A percentile compares a stretch with the other conserved stretches of the same genome.
These are phyloP conservation scores for Drosophila biarmipes DNA, from an alignment of 1,140 invertebrate species.

Conservation along the genomic window DNA sequence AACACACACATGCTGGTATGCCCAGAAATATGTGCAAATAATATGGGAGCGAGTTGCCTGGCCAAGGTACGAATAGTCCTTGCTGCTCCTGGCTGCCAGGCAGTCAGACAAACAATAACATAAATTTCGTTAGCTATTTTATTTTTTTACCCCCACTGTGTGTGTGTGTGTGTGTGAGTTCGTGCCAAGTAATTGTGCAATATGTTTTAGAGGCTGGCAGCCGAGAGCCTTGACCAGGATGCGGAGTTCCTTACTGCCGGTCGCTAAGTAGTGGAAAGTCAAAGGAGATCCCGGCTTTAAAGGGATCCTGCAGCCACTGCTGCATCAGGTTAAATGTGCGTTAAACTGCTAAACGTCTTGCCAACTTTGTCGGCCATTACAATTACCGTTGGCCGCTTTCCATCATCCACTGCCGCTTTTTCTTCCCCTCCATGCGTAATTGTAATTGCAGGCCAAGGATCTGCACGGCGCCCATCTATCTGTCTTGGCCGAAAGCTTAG, in stretches of 20 bases:
- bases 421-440: constrained; percentile 57
- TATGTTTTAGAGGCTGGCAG: constrained; percentile 70
- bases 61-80: constrained; percentile 57
- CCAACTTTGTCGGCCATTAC: constrained; percentile 70
- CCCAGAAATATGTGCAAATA: constrained; percentile 64
- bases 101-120: constrained; percentile 81
- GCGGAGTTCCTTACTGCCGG: constrained; percentile 17
- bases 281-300: constrained; percentile 9
- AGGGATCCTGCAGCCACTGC: background rate
- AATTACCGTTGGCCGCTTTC: constrained; percentile 49
- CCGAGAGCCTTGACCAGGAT: constrained; percentile 59
- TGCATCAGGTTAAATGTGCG: constrained; percentile 26
- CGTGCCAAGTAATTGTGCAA: constrained; percentile 76
- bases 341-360: constrained; percentile 67
- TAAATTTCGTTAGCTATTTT: constrained; percentile 78
- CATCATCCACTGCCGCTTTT: constrained; percentile 34
- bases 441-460: constrained; percentile 67
- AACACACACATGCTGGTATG: background rate
- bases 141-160: constrained; percentile 35
- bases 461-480: constrained; percentile 1
- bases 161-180: constrained; percentile 24
- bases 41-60: constrained; percentile 54
- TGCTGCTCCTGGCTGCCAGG: constrained; percentile 38
- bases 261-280: constrained; percentile 41
- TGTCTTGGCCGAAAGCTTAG: constrained; percentile 58